These are phyloP conservation scores for Panulirus ornatus DNA, from an alignment of 1,140 invertebrate species.

Conservation along the genomic window DNA sequence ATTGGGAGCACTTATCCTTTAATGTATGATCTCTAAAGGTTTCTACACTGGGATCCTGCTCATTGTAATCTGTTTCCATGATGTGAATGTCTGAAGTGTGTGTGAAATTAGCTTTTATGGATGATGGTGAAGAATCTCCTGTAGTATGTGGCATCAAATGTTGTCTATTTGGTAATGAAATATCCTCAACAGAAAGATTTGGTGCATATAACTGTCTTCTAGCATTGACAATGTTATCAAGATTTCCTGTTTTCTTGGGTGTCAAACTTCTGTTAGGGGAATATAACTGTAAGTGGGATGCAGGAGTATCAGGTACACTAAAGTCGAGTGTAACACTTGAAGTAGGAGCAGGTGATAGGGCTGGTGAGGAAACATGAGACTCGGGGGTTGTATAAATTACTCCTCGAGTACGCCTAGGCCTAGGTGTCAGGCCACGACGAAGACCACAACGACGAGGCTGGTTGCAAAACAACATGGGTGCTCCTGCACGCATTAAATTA, in stretches of 20 bases:
- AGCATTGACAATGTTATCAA: neutral
- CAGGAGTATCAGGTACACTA: neutral
- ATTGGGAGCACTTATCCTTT: neutral
- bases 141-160: neutral
- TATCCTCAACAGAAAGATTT: neutral
- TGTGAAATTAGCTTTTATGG: neutral
- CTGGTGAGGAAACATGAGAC: neutral
- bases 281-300: neutral
- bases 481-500: neutral
- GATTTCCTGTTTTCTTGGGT: neutral
- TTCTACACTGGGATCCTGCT: no score
- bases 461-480: neutral
- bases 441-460: constrained; percentile 30
- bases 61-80: neutral
- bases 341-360: neutral
- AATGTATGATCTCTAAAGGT: neutral
- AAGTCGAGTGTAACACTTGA: neutral
- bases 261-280: neutral
- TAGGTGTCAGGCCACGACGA: constrained; percentile 27
- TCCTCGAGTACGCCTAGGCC: neutral
- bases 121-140: neutral
- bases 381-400: constrained; percentile 18
- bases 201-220: neutral
- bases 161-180: neutral
- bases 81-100: neutral